Evolutionary conservation across 2,113 vertebrate genomes (phyloP), one percentile per base, ranked within the genome.

Genomic region (Ariopsis seemanni): DNA sequence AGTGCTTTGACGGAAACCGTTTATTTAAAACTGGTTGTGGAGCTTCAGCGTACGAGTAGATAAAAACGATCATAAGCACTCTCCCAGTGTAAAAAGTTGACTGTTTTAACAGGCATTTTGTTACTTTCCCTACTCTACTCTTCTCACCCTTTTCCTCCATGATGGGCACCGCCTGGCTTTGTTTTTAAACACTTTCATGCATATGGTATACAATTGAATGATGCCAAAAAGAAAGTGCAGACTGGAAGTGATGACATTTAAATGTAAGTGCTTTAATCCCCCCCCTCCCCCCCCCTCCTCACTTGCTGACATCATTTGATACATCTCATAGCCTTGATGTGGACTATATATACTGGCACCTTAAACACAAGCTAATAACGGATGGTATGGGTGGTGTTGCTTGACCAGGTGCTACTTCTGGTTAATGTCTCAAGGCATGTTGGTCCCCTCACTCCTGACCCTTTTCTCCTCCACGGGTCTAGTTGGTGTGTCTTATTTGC

Each of bases 11-110:
- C 72, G 80, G 87, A 91, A 91, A 89, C 88, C 87, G 42, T 79
- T 89, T 90, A 90, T 92, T 92, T 88, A 92, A 84, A 90, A 83
- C 84, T 90, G 80, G 90, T 91, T 82, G 62, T 86, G 83, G 87
- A 91, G 89, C 91, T 92, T 91, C 90, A 86, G 90, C 91, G 78
- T 63, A 83, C 69, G 57, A 67, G 60, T 78, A 63, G 75, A 72
- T 80, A 81, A 65, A 71, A 86, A 88, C 63, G 65, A 58, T 82
- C n/a, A 67, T 82, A 27, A 60, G 87, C 91, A 85, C 82, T 85
- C 90, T 67, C 77, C 65, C 58, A 82, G 53, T 83, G 30, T 65
- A 22, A 85, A 78, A 52, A 74, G 55, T 42, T 12, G 15, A 14
- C 15, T 48, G 18, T 87, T 83, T 85, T 34, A 78, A 52, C 48